Percentiles rank a stretch among this genome's conserved stretches.
Conservation (phyloP, 2,888 invertebrate genomes). For the Netelia fuscicornis region DNA sequence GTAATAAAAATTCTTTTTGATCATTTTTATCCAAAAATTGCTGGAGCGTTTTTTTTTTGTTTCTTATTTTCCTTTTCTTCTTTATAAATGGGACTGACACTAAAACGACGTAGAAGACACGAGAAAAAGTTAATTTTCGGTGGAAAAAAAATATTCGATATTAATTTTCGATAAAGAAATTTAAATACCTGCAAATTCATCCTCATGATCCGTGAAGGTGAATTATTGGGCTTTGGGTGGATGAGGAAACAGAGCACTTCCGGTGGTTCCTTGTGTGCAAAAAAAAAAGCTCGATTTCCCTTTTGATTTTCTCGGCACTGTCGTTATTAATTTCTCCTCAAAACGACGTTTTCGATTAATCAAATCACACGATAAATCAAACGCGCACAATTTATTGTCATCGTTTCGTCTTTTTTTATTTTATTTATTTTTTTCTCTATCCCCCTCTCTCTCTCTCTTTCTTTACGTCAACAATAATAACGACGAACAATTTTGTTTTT, state of each 20-base stretch:
- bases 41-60: too few species aligned
- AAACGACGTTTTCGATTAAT: background rate
- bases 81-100: too few species aligned
- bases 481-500: background rate
- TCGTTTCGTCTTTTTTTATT: conserved; percentile 27
- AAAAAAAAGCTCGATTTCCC: background rate
- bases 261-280: conserved; percentile 18
- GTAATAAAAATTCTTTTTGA: too few species aligned
- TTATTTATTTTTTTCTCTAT: background rate
- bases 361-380: conserved; percentile 35
- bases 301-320: background rate
- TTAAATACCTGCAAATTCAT: conserved; percentile 40
- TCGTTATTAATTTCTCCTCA: too few species aligned
- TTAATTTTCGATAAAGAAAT: background rate
- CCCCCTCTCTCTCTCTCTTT: too few species aligned
- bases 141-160: background rate
- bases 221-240: too few species aligned
- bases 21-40: too few species aligned
- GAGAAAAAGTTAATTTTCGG: background rate
- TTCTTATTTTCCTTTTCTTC: too few species aligned
- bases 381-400: conserved; percentile 44
- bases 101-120: background rate
- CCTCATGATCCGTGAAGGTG: conserved; percentile 40
- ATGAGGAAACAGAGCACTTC: conserved; percentile 8
- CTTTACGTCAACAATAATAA: too few species aligned